These are phyloP conservation scores for Dolichopus griseipennis DNA, from an alignment of 2,888 invertebrate species.

Conservation along the genomic window DNA sequence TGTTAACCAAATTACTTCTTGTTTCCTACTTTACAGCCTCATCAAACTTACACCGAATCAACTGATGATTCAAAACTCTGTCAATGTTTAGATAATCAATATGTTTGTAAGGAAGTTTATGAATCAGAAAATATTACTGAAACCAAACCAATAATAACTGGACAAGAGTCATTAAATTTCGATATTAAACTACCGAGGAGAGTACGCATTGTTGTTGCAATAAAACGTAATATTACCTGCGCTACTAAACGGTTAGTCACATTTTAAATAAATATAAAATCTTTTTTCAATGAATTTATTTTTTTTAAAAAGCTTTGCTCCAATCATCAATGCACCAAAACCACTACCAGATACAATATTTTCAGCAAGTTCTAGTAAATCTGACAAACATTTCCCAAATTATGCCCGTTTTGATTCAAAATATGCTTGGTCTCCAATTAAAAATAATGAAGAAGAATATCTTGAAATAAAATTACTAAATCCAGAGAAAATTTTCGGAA, in stretches of 20 bases:
- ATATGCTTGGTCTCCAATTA: conserved; percentile 55
- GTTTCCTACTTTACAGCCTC: conserved; percentile 50
- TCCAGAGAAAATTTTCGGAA: conserved; percentile 63
- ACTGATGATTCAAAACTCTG: conserved; percentile 57
- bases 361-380: conserved; percentile 50
- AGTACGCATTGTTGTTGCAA: conserved; percentile 26
- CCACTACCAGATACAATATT: conserved; percentile 49
- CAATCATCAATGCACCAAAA: conserved; percentile 45
- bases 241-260: neutral
- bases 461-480: conserved; percentile 58
- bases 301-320: conserved; percentile 29
- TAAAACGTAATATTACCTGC: conserved; percentile 36
- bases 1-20: conserved; percentile 9
- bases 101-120: conserved; percentile 48
- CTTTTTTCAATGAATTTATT: neutral
- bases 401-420: conserved; percentile 46
- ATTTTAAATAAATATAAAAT: neutral
- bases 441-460: conserved; percentile 55
- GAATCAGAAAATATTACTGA: conserved; percentile 24
- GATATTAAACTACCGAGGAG: conserved; percentile 16
- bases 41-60: conserved; percentile 51
- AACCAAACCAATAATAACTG: neutral
- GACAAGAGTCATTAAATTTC: conserved; percentile 13
- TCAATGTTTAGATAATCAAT: conserved; percentile 69
- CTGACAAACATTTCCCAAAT: conserved; percentile 46